Conservation (phyloP, 2,888 invertebrate species). For the Macrophya annulata region DNA sequence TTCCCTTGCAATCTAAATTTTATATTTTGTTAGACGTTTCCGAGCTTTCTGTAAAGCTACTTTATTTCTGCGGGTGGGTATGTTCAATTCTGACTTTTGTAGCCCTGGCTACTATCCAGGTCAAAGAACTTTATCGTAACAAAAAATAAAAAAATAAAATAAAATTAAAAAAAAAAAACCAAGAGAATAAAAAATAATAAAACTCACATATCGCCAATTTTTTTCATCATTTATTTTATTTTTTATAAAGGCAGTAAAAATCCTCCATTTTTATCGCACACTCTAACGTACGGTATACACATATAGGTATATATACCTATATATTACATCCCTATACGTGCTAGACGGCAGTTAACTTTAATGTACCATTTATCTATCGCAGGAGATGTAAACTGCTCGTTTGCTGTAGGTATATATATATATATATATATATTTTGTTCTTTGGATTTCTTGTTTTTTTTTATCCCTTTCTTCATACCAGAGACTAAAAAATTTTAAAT, state of each 20-base stretch:
- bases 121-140: constrained; percentile 11
- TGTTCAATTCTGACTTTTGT: not conserved
- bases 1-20: no score
- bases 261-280: not conserved
- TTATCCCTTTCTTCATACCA: not conserved
- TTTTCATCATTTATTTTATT: not conserved
- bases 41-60: no score
- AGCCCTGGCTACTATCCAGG: not conserved
- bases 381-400: constrained; percentile 23
- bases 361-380: constrained; percentile 37
- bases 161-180: not conserved
- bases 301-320: not conserved
- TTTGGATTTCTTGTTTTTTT: not conserved
- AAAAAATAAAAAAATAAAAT: not conserved
- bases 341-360: constrained; percentile 34
- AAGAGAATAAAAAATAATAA: not conserved
- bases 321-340: not conserved
- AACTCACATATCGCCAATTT: not conserved
- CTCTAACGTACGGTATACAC: not conserved
- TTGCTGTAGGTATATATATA: not conserved
- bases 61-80: not conserved
- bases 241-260: constrained; percentile 4
- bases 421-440: not conserved
- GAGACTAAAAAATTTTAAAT: not conserved
- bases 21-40: no score